A percentile compares a stretch with the other conserved stretches of the same genome.
Conservation (phyloP, 2,888 invertebrate genomes). For the Catocala fraxini region DNA sequence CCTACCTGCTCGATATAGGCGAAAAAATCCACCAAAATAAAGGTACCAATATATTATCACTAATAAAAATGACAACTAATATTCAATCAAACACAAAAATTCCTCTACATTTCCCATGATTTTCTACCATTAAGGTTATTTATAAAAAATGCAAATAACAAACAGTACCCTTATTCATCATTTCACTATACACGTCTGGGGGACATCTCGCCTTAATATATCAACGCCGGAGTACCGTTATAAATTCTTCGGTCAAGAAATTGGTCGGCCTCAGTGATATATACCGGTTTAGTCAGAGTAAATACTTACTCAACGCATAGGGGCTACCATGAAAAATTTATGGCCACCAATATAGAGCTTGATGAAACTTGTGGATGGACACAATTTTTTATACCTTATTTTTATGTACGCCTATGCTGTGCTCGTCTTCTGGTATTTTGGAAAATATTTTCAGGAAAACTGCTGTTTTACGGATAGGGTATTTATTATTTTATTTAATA, state of each 20-base stretch:
- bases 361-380: constrained; percentile 67
- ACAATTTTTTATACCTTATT: constrained; percentile 58
- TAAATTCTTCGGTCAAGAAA: constrained; percentile 87
- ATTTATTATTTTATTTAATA: too few relatives aligned
- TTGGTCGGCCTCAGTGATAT: constrained; percentile 77
- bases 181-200: constrained; percentile 24
- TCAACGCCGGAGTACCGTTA: constrained; percentile 71
- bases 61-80: too few relatives aligned
- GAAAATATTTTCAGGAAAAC: not conserved
- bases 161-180: constrained; percentile 36
- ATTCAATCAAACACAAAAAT: too few relatives aligned
- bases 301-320: constrained; percentile 72
- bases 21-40: too few relatives aligned
- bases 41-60: too few relatives aligned
- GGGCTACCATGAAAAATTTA: constrained; percentile 71
- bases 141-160: constrained; percentile 21
- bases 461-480: too few relatives aligned
- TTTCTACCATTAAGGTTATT: not conserved
- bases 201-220: constrained; percentile 68
- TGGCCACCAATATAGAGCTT: constrained; percentile 76
- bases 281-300: constrained; percentile 69
- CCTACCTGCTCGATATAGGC: too few relatives aligned
- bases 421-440: constrained; percentile 14
- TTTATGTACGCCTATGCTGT: constrained; percentile 43
- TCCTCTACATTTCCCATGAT: not conserved